Evolutionary conservation across 2,797 vertebrate species (phyloP), one percentile per base, ranked within the genome.

Genomic region (Sciurus vulgaris): DNA sequence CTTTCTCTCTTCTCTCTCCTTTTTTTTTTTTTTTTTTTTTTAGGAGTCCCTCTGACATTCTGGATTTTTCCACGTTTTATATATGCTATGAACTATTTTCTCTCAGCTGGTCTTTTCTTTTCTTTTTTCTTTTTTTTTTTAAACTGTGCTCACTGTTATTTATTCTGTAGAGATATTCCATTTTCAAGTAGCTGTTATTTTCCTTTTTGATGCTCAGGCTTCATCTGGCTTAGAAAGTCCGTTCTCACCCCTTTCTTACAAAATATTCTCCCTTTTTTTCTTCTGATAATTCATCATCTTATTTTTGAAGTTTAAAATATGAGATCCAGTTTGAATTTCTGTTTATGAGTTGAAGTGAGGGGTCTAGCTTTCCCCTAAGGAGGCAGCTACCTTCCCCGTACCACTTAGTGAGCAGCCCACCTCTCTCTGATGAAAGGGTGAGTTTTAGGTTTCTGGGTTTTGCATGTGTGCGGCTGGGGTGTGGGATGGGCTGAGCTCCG

Each of bases 261-360:
- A 90, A 94, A 44, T 51, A 70, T 33, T 69, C 5, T 81, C 30
- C 33, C 15, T 61, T n/a, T 90, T 73, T 82, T 86, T 30, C 41
- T 91, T 65, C 6, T 86, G 13, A 51, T 87, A 35, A 41, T 83
- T 83, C 30, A 10, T 51, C 4, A 63, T 76, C 88, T 94, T 35
- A 88, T 72, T 67, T 95, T 76, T 67, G 47, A 89, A 54, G 47
- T 73, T 90, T 81, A 54, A 74, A 76, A 77, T 96, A 56, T 20
- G n/a, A 93, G 81, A 22, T 93, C 70, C 24, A 69, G 3, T 54
- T 59, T 70, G 59, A 47, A 44, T 51, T 94, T n/a, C n/a, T 74
- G 3, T 94, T 78, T 95, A 47, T 77, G 3, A 63, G 38, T 89
- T 63, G n/a, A 78, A 91, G 33, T 38, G 7, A 49, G 61, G 18